These are phyloP conservation scores for Anhinga rufa DNA, from an alignment of 2,113 vertebrate genomes.

Conservation along the genomic window DNA sequence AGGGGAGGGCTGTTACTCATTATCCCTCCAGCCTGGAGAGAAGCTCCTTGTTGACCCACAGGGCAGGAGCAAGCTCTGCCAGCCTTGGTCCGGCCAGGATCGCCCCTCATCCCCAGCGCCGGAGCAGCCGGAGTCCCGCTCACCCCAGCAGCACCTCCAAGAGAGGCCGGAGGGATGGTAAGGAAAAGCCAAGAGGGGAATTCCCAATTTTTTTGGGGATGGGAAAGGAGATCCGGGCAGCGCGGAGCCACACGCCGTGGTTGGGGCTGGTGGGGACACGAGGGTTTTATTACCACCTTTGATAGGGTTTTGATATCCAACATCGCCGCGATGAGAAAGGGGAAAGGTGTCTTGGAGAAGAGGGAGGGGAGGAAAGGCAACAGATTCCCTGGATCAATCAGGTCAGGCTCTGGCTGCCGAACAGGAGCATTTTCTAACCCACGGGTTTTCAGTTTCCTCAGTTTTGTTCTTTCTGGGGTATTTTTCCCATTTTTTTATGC, in stretches of 20 bases:
- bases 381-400: not conserved
- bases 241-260: accelerated
- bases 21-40: not conserved
- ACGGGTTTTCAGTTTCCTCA: not conserved
- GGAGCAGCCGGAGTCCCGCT: not conserved
- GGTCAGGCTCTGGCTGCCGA: not conserved
- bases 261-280: too few relatives aligned
- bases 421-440: not conserved
- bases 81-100: not conserved
- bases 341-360: not conserved
- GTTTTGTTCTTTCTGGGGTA: not conserved
- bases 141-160: not conserved
- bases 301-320: not conserved
- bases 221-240: not conserved
- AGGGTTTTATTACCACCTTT: not conserved
- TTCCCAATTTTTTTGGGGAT: not conserved
- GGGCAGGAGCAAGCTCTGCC: not conserved
- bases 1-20: conserved; percentile 28
- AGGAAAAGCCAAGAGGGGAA: not conserved
- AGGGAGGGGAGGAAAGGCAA: not conserved
- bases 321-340: accelerated
- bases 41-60: not conserved
- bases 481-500: too few relatives aligned
- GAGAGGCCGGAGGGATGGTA: not conserved
- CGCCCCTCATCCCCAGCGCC: accelerated